Conservation (phyloP, 2,797 vertebrate genomes). For the Acipenser oxyrinchus region DNA sequence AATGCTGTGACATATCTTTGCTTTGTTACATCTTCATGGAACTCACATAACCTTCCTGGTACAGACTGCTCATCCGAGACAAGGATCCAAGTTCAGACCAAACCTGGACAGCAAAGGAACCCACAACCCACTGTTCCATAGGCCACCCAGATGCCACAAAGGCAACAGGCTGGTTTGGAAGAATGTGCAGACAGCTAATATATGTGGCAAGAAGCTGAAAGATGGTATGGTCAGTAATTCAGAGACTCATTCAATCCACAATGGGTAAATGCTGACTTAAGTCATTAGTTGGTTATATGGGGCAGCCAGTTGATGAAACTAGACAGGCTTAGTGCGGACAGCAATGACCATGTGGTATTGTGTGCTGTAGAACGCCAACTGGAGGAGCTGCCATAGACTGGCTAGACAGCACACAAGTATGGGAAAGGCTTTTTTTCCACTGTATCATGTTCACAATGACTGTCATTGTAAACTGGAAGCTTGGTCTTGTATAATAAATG, state of each 20-base stretch:
- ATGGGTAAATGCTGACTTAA: not conserved
- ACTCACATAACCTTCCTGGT: too few species aligned
- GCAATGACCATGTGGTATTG: not conserved
- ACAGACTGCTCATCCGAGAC: not conserved
- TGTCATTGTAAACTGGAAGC: too few species aligned
- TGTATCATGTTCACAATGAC: too few species aligned
- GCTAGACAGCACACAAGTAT: too few species aligned
- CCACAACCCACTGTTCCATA: not conserved
- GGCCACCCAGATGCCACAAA: not conserved
- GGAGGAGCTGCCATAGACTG: too few species aligned
- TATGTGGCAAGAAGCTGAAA: not conserved
- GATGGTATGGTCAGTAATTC: not conserved
- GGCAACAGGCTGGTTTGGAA: not conserved
- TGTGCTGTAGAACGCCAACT: too few species aligned
- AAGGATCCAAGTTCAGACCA: conserved; percentile 4
- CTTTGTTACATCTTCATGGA: too few species aligned
- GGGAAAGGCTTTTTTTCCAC: too few species aligned
- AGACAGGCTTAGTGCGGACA: not conserved
- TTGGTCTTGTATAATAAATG: too few species aligned
- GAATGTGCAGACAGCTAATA: not conserved
- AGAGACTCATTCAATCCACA: not conserved
- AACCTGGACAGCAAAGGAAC: not conserved
- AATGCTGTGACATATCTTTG: too few species aligned
- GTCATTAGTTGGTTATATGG: too few species aligned
- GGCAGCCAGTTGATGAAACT: not conserved